Percentiles rank a stretch among this genome's conserved stretches.
Evolutionary conservation across 2,888 invertebrate genomes (phyloP).

Genomic region (Tanytarsus gracilentus): DNA sequence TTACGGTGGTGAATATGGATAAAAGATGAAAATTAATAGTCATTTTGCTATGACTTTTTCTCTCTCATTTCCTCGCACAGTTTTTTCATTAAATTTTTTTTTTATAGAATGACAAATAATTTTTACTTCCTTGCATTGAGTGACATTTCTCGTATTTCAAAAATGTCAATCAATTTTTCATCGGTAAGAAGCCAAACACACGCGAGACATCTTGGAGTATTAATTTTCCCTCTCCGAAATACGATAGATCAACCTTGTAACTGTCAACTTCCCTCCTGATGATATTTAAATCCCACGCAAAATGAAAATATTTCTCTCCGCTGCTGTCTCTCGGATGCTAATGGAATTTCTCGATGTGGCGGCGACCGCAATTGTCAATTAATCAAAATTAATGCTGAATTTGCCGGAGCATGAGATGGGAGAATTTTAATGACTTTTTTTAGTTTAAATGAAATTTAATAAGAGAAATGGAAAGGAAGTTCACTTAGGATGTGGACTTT

Average conservation of each 20-base stretch:
- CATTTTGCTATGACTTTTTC: neutral
- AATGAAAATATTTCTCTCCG: neutral
- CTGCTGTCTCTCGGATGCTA: neutral
- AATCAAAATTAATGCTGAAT: constrained; percentile 12
- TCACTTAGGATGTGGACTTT: too few relatives aligned
- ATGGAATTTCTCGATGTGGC: neutral
- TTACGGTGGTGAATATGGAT: neutral
- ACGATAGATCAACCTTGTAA: too few relatives aligned
- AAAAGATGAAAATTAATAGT: constrained; percentile 12
- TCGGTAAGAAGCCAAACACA: neutral
- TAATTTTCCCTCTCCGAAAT: too few relatives aligned
- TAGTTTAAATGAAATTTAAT: too few relatives aligned
- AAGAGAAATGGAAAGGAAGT: too few relatives aligned
- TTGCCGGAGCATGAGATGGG: too few relatives aligned
- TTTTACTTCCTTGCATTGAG: too few relatives aligned
- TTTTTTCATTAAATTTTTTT: too few relatives aligned
- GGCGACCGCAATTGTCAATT: constrained; percentile 11
- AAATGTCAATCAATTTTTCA: neutral
- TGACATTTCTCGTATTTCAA: neutral
- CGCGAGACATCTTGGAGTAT: neutral
- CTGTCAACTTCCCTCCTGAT: too few relatives aligned
- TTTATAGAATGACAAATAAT: neutral
- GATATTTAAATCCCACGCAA: neutral
- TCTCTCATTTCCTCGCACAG: neutral
- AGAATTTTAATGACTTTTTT: too few relatives aligned